phyloP scores from a whole-genome alignment of 2,113 vertebrate genomes.

The Ascaphus truei region DNA sequence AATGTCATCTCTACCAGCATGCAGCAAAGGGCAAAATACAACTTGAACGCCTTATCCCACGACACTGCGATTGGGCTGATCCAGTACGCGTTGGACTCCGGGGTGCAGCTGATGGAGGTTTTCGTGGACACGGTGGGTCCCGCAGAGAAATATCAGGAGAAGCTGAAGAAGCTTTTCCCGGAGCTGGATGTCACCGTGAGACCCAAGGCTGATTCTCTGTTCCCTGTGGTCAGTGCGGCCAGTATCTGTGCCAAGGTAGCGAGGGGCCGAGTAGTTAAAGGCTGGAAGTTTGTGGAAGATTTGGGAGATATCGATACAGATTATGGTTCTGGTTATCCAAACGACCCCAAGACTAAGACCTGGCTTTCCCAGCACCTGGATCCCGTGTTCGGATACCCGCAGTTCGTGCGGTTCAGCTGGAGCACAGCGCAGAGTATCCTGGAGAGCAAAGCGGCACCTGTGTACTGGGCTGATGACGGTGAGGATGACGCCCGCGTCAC shows the following conservation, averaged over 20 bases:
- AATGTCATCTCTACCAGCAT: constrained; percentile 87
- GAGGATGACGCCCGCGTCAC: constrained; percentile 50
- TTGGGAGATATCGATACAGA: constrained; percentile 62
- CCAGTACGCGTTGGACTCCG: constrained; percentile 75
- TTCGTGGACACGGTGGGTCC: constrained; percentile 88
- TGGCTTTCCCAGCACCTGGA: constrained; percentile 78
- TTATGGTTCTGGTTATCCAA: constrained; percentile 86
- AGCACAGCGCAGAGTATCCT: constrained; percentile 80
- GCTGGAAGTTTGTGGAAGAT: constrained; percentile 78
- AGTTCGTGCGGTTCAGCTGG: constrained; percentile 90
- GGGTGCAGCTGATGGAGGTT: constrained; percentile 79
- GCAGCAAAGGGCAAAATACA: constrained; percentile 82
- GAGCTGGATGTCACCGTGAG: constrained; percentile 75
- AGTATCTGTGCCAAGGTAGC: constrained; percentile 93
- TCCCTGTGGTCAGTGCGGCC: constrained; percentile 85
- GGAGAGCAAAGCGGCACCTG: constrained; percentile 68
- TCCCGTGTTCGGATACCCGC: constrained; percentile 83
- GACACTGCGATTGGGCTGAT: constrained; percentile 81
- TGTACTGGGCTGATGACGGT: constrained; percentile 71
- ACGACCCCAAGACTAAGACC: constrained; percentile 86
- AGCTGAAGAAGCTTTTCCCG: constrained; percentile 75
- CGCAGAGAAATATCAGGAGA: constrained; percentile 80
- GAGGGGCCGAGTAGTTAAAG: constrained; percentile 74
- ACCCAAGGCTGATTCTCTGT: constrained; percentile 86
- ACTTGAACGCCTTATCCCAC: constrained; percentile 85